phyloP scores from a whole-genome alignment of 1,140 invertebrate genomes.

The Drosophila sucinea region DNA sequence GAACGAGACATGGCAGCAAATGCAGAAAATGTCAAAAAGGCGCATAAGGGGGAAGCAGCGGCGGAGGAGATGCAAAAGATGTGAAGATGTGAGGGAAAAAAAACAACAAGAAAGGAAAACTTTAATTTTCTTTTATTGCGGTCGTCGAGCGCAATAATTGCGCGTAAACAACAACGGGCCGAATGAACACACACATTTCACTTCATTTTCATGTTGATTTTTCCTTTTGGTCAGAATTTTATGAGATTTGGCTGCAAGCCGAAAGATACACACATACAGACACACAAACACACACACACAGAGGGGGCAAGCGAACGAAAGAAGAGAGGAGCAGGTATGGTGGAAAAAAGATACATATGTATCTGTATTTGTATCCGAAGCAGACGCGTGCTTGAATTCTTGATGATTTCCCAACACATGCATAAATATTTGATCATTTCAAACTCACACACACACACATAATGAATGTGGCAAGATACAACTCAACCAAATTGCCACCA shows the following conservation, averaged over 20 bases:
- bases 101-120: slow-evolving; percentile 47
- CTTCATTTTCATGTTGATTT: slow-evolving; percentile 52
- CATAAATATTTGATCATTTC: slow-evolving; percentile 63
- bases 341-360: slow-evolving; percentile 10
- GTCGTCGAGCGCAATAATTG: slow-evolving; percentile 72
- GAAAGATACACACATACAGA: background rate
- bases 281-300: slow-evolving; percentile 12
- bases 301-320: background rate
- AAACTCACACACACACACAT: slow-evolving; percentile 15
- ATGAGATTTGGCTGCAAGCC: slow-evolving; percentile 44
- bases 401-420: slow-evolving; percentile 48
- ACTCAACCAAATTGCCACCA: slow-evolving; percentile 43
- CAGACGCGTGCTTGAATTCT: slow-evolving; percentile 69
- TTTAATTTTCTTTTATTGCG: slow-evolving; percentile 79
- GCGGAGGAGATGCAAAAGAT: background rate
- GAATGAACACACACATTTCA: slow-evolving; percentile 25
- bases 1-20: slow-evolving; percentile 63
- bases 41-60: background rate
- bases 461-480: slow-evolving; percentile 13
- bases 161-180: slow-evolving; percentile 58
- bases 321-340: slow-evolving; percentile 12
- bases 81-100: background rate
- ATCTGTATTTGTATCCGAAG: slow-evolving; percentile 34
- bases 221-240: slow-evolving; percentile 36
- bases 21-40: slow-evolving; percentile 67